phyloP scores from a whole-genome alignment of 92 coral and sea anemone species.

The Blastomussa wellsi region DNA sequence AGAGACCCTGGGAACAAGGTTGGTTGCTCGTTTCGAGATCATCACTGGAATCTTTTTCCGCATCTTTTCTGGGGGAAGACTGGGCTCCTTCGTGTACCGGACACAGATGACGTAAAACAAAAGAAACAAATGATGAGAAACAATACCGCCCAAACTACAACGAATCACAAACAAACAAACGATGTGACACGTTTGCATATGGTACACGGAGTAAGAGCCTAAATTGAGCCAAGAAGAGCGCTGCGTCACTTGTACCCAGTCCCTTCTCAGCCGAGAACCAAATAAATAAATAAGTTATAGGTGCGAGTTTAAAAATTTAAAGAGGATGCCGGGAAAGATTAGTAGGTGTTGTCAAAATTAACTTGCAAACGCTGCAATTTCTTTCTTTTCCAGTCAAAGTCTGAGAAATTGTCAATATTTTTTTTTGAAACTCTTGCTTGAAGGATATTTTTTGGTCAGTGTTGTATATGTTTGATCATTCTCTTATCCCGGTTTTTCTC shows the following conservation, averaged over 20 bases:
- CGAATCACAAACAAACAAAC: too few species aligned
- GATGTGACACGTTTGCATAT: too few species aligned
- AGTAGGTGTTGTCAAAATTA: background rate
- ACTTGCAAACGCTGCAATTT: background rate
- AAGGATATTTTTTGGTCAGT: background rate
- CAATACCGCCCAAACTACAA: too few species aligned
- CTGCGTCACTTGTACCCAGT: background rate
- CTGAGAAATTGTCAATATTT: slow-evolving; percentile 8
- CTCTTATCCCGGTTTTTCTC: background rate
- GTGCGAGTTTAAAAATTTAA: background rate
- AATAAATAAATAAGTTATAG: background rate
- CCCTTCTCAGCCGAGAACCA: background rate
- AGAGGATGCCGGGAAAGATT: background rate
- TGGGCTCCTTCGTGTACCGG: too few species aligned
- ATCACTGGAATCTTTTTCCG: background rate
- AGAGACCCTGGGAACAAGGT: too few species aligned
- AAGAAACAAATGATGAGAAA: too few species aligned
- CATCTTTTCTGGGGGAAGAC: too few species aligned
- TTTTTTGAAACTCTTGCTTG: background rate
- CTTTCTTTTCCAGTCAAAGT: background rate
- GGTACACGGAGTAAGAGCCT: too few species aligned
- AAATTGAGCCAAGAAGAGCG: too few species aligned
- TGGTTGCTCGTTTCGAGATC: too few species aligned
- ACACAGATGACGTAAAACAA: too few species aligned
- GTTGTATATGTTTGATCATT: background rate